A percentile compares a stretch with the other conserved stretches of the same genome.
phyloP scores from a whole-genome alignment of 2,888 invertebrate species.

The Amaurobius ferox region DNA sequence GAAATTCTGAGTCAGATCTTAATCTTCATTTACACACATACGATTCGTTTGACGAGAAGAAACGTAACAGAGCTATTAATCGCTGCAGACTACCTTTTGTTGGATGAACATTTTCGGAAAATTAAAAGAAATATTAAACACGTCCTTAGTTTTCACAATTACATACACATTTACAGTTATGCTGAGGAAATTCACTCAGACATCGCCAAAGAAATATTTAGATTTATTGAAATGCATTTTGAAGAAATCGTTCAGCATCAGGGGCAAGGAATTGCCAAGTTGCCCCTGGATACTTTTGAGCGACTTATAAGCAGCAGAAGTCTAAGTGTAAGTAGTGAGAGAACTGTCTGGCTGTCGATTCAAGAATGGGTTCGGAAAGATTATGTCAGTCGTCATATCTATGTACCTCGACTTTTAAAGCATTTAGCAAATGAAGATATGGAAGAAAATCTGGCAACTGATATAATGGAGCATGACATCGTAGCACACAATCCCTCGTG shows the following conservation, averaged over 20 bases:
- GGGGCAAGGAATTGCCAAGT: too few species aligned
- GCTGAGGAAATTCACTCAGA: neutral
- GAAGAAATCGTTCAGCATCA: neutral
- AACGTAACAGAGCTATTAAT: constrained; percentile 5
- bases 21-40: constrained; percentile 14
- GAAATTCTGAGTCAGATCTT: constrained; percentile 16
- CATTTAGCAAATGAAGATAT: neutral
- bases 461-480: constrained; percentile 1
- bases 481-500: neutral
- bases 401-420: constrained; percentile 11
- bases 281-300: too few species aligned
- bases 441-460: constrained; percentile 1
- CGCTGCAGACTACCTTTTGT: constrained; percentile 12
- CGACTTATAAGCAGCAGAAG: too few species aligned
- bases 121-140: neutral
- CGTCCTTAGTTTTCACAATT: neutral
- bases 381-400: neutral
- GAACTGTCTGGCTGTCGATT: constrained; percentile 15
- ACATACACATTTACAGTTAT: neutral
- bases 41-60: neutral
- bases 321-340: too few species aligned
- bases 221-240: constrained; percentile 28
- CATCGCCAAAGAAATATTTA: neutral
- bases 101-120: neutral
- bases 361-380: constrained; percentile 1